Evolutionary conservation across 2,888 invertebrate species (phyloP), one percentile per base, ranked within the genome.

Genomic region (Limenitis arthemis): DNA sequence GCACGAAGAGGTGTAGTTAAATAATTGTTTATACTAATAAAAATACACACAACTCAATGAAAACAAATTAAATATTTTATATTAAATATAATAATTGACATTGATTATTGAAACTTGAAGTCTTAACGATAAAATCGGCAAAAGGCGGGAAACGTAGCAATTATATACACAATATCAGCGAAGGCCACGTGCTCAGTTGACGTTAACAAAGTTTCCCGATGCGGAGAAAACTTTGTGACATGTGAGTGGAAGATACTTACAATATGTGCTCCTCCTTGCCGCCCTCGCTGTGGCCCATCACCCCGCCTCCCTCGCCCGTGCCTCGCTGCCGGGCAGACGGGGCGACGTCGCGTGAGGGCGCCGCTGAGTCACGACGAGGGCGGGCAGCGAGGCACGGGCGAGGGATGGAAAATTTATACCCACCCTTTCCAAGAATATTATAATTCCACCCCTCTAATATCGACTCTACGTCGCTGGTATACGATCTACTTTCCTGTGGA

Each of bases 211-310:
- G 85, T 86, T 86, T 85, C 73, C 73, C 78, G 79, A 83, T 84
- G 82, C 79, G 79, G 79, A 80, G 84, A 81, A 83, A 86, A 85
- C 84, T 86, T 86, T 82, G 83, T 84, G 85, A 85, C 85, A 85
- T 86, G 85, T 85, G 85, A 84, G 85, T 74, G 75, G 80, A 81
- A 76, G 77, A 79, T 84, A 84, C 81, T 83, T 83, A 80, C 80
- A 79, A 81, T 84, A 83, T 84, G 79, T 79, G 77, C 69, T 69
- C 62, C 65, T 68, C 61, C 59, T 62, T 61, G 56, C 63, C 58
- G 54, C 58, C 46, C 36, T 32, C 44, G 36, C 64, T 67, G 58
- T 53, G 61, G 57, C 54, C 62, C 60, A 54, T 62, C 59, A 51
- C 58, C 41, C 36, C 44, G 33, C 49, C 54, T 49, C 53, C 49